Evolutionary conservation across 1,140 invertebrate species (phyloP).

Genomic region (Caenorhabditis elegans): DNA sequence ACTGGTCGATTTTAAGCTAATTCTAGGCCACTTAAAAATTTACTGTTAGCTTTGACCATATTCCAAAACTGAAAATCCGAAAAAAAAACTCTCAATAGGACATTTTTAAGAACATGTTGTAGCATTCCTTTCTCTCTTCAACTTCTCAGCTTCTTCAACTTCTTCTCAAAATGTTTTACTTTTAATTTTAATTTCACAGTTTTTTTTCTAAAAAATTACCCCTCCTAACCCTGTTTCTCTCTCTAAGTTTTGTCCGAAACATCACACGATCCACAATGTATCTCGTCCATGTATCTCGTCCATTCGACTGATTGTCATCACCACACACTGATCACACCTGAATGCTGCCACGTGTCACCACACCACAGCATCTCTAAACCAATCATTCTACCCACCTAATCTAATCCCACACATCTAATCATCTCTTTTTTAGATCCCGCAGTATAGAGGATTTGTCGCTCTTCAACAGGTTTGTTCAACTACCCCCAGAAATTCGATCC

Average conservation of each 20-base stretch:
- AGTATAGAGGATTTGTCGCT: slow-evolving; percentile 66
- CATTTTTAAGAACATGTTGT: too few species aligned
- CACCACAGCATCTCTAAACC: too few species aligned
- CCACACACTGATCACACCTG: background rate
- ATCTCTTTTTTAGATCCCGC: slow-evolving; percentile 58
- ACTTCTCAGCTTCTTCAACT: too few species aligned
- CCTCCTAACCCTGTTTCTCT: background rate
- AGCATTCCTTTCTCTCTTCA: too few species aligned
- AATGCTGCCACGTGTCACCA: background rate
- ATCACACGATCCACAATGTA: background rate
- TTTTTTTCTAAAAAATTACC: background rate
- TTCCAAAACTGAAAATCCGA: too few species aligned
- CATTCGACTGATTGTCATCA: background rate
- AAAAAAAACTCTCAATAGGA: too few species aligned
- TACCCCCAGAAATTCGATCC: background rate
- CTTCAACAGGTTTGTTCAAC: slow-evolving; percentile 62
- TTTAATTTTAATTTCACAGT: background rate
- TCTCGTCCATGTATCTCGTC: background rate
- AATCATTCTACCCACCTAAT: too few species aligned
- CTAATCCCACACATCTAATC: background rate
- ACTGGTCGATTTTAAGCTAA: too few species aligned
- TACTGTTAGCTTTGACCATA: too few species aligned
- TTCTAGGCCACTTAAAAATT: too few species aligned
- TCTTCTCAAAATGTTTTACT: too few species aligned
- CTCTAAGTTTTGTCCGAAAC: slow-evolving; percentile 3